Conservation (phyloP, 2,888 invertebrate genomes). For the Philereme transversata region DNA sequence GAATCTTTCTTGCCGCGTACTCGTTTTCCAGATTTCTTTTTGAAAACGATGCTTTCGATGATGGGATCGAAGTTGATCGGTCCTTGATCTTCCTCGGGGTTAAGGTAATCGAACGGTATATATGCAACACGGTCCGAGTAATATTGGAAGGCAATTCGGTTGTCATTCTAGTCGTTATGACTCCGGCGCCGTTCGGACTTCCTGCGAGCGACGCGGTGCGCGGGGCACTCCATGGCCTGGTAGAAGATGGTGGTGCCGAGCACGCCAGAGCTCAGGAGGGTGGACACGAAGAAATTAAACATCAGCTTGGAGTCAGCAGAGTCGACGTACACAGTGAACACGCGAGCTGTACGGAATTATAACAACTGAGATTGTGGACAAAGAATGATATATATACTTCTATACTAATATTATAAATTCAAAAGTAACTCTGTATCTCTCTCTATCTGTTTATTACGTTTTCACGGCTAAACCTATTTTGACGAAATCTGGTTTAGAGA, state of each 20-base stretch:
- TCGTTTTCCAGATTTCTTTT: slow-evolving; percentile 24
- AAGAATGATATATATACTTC: too few relatives aligned
- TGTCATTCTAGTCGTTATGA: slow-evolving; percentile 47
- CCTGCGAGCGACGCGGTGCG: slow-evolving; percentile 29
- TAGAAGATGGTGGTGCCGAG: slow-evolving; percentile 88
- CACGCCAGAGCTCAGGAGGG: slow-evolving; percentile 87
- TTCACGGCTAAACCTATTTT: too few relatives aligned
- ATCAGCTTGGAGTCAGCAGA: slow-evolving; percentile 89
- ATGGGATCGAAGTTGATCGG: slow-evolving; percentile 5
- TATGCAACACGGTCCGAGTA: slow-evolving; percentile 37
- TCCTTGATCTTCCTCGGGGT: slow-evolving; percentile 13
- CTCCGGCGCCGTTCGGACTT: slow-evolving; percentile 31
- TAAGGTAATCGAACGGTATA: slow-evolving; percentile 32
- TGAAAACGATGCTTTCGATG: slow-evolving; percentile 16
- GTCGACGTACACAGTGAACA: slow-evolving; percentile 91
- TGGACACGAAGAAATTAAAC: slow-evolving; percentile 89
- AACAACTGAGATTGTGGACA: not conserved
- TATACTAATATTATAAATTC: too few relatives aligned
- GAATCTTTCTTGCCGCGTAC: slow-evolving; percentile 29
- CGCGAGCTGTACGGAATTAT: slow-evolving; percentile 85
- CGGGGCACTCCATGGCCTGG: slow-evolving; percentile 52
- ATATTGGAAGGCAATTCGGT: slow-evolving; percentile 49
- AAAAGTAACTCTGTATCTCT: too few relatives aligned
- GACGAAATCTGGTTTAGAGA: too few relatives aligned
- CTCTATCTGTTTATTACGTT: too few relatives aligned